A percentile compares a stretch with the other conserved stretches of the same genome.
These are phyloP conservation scores for Halichoeres trimaculatus DNA, from an alignment of 2,113 vertebrate genomes.

Conservation along the genomic window DNA sequence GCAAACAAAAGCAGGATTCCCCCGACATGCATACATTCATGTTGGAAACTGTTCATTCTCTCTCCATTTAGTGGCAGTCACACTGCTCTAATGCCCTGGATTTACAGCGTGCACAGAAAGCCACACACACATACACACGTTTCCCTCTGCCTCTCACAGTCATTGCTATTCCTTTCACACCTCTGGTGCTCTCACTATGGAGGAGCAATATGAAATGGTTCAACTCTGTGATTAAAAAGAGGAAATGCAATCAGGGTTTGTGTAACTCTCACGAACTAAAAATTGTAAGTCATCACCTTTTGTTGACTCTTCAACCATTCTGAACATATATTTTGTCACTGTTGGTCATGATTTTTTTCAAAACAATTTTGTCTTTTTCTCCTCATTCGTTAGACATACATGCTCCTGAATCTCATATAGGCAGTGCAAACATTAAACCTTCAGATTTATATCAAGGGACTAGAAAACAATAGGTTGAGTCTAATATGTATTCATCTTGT, in stretches of 20 bases:
- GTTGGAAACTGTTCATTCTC: constrained; percentile 59
- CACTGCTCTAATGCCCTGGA: constrained; percentile 58
- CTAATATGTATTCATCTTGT: constrained; percentile 1
- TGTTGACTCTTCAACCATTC: constrained; percentile 18
- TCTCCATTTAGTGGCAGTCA: constrained; percentile 57
- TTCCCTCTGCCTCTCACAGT: constrained; percentile 54
- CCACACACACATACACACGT: constrained; percentile 46
- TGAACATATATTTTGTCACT: constrained; percentile 1
- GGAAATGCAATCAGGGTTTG: constrained; percentile 62
- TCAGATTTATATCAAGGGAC: not conserved
- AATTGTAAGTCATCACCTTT: constrained; percentile 2
- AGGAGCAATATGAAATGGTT: constrained; percentile 69
- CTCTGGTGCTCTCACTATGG: constrained; percentile 58
- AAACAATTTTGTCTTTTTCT: constrained; percentile 14
- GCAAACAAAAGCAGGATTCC: constrained; percentile 42
- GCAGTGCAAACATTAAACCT: not conserved
- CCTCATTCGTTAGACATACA: not conserved
- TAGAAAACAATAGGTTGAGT: not conserved
- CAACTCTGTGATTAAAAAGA: constrained; percentile 66
- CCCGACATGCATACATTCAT: constrained; percentile 38
- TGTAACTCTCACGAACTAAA: constrained; percentile 36
- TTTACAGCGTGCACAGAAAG: constrained; percentile 38
- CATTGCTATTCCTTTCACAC: constrained; percentile 81
- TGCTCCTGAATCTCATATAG: not conserved
- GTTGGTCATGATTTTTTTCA: not conserved